phyloP scores from a whole-genome alignment of 2,888 invertebrate genomes.

The Plusia festucae region DNA sequence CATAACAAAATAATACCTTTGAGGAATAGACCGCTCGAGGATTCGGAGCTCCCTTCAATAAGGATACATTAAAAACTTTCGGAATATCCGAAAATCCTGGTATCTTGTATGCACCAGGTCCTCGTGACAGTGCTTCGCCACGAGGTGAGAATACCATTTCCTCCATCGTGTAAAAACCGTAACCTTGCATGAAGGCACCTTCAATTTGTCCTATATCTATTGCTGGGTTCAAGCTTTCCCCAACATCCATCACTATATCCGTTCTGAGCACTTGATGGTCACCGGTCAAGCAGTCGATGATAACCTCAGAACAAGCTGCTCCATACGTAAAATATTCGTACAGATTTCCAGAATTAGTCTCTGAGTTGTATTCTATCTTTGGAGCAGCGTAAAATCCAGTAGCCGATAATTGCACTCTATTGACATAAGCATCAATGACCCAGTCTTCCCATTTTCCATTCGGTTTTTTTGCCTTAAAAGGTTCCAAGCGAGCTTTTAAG shows the following conservation, averaged over 20 bases:
- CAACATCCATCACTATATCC: constrained; percentile 97
- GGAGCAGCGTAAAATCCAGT: constrained; percentile 93
- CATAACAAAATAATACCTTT: constrained; percentile 89
- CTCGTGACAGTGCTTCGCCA: constrained; percentile 92
- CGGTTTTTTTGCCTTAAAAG: constrained; percentile 91
- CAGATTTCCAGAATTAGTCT: constrained; percentile 91
- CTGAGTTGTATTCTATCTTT: constrained; percentile 90
- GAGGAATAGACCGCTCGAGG: constrained; percentile 96
- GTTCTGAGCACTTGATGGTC: constrained; percentile 94
- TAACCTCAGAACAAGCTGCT: constrained; percentile 94
- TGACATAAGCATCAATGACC: constrained; percentile 92
- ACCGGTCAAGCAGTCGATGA: constrained; percentile 96
- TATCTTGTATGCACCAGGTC: constrained; percentile 96
- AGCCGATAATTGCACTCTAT: constrained; percentile 92
- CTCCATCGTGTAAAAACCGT: constrained; percentile 95
- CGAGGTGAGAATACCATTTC: constrained; percentile 93
- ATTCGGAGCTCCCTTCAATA: constrained; percentile 94
- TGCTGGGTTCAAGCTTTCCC: constrained; percentile 96
- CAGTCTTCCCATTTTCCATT: constrained; percentile 94
- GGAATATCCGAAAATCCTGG: constrained; percentile 96
- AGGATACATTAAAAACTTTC: constrained; percentile 94
- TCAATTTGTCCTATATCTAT: constrained; percentile 97
- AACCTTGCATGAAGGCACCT: constrained; percentile 96
- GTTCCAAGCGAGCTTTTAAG: constrained; percentile 91
- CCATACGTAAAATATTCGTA: constrained; percentile 95